Conservation (phyloP, 1,140 invertebrate species). For the Anastrepha ludens region DNA sequence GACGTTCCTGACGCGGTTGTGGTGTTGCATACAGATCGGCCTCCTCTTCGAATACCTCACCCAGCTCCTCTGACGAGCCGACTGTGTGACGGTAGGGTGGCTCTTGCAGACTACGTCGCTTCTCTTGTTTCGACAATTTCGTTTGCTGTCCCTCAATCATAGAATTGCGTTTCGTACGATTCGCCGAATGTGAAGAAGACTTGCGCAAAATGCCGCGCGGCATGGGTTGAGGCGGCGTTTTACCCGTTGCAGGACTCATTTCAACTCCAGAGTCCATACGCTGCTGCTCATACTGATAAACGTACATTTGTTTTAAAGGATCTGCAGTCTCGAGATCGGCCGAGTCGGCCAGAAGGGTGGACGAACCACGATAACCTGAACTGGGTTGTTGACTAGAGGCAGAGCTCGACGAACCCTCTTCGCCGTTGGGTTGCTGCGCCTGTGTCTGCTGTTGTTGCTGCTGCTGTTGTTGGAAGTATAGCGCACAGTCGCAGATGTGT, state of each 20-base stretch:
- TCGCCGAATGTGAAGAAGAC: slow-evolving; percentile 61
- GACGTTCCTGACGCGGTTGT: slow-evolving; percentile 75
- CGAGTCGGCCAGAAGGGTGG: slow-evolving; percentile 87
- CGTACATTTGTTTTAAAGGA: slow-evolving; percentile 78
- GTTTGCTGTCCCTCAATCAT: slow-evolving; percentile 82
- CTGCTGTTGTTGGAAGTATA: slow-evolving; percentile 67
- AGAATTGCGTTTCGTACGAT: slow-evolving; percentile 82
- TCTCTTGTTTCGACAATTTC: slow-evolving; percentile 77
- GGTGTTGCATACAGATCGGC: slow-evolving; percentile 76
- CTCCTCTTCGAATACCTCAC: slow-evolving; percentile 78
- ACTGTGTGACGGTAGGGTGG: slow-evolving; percentile 79
- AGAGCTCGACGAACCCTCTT: slow-evolving; percentile 76
- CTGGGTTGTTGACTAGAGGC: slow-evolving; percentile 87
- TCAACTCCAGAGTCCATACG: slow-evolving; percentile 69
- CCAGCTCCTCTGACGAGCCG: slow-evolving; percentile 75
- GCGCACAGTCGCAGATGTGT: slow-evolving; percentile 79
- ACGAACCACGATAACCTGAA: slow-evolving; percentile 89
- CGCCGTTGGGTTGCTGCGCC: slow-evolving; percentile 64
- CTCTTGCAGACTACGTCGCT: slow-evolving; percentile 83
- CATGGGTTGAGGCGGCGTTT: slow-evolving; percentile 76
- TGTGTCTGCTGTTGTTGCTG: slow-evolving; percentile 57
- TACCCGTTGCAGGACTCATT: slow-evolving; percentile 61
- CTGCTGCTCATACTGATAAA: slow-evolving; percentile 87
- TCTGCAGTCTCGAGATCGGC: slow-evolving; percentile 76
- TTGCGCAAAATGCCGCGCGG: slow-evolving; percentile 73